phyloP scores from a whole-genome alignment of 2,888 invertebrate genomes.

The Acanthococcus lagerstroemiae region DNA sequence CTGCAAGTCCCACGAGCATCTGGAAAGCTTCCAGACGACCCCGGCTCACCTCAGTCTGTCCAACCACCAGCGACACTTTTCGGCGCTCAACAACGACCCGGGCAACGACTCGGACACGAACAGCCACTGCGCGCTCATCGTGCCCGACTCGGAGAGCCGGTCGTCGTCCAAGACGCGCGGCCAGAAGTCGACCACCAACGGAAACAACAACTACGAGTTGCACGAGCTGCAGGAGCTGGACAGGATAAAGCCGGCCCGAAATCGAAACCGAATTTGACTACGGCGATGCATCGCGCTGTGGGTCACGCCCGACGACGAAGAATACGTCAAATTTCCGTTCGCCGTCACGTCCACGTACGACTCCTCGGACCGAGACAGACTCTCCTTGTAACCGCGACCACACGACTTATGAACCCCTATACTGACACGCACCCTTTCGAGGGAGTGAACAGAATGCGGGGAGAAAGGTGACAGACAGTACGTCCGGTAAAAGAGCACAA shows the following conservation, averaged over 20 bases:
- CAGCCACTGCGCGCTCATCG: conserved; percentile 49
- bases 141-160: conserved; percentile 40
- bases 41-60: conserved; percentile 12
- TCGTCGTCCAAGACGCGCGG: conserved; percentile 29
- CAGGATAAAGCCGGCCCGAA: conserved; percentile 36
- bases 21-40: conserved; percentile 3
- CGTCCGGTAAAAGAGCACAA: no score
- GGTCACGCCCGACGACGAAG: conserved; percentile 33
- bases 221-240: conserved; percentile 49
- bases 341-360: neutral
- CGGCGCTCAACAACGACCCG: conserved; percentile 26
- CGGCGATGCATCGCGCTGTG: conserved; percentile 36
- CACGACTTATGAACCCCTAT: no score
- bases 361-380: neutral
- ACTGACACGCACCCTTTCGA: no score
- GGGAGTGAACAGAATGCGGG: no score
- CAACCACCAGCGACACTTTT: conserved; percentile 18
- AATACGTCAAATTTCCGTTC: conserved; percentile 10
- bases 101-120: conserved; percentile 52
- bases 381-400: neutral
- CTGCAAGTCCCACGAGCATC: conserved; percentile 7
- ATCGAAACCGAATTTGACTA: conserved; percentile 40
- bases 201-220: conserved; percentile 68
- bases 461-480: no score
- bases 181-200: conserved; percentile 41